phyloP scores from a whole-genome alignment of 2,888 invertebrate species.

The Calliphora vomitoria region DNA sequence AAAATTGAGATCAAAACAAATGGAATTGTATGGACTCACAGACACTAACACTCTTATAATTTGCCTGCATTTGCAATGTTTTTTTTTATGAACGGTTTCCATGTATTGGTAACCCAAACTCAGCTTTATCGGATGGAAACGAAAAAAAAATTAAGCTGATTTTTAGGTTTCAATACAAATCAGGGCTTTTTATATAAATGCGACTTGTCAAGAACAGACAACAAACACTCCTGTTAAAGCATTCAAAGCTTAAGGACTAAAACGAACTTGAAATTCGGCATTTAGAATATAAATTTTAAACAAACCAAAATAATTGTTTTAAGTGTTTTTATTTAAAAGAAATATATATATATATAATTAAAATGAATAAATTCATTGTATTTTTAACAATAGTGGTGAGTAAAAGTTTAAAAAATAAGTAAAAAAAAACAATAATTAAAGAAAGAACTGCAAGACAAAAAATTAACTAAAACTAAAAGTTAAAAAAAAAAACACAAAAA shows the following conservation, averaged over 20 bases:
- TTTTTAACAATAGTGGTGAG: conserved; percentile 80
- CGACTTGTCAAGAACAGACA: conserved; percentile 72
- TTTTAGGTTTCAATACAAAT: conserved; percentile 62
- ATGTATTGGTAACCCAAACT: conserved; percentile 17
- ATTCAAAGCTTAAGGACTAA: conserved; percentile 81
- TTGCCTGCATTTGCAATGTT: conserved; percentile 14
- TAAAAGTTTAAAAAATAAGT: conserved; percentile 72
- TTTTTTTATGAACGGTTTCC: background rate
- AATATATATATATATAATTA: conserved; percentile 61
- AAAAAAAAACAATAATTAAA: conserved; percentile 24
- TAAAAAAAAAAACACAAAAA: background rate
- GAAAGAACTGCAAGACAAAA: conserved; percentile 2
- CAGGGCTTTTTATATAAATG: conserved; percentile 75
- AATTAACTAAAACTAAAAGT: background rate
- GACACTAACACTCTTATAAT: background rate
- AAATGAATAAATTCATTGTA: conserved; percentile 79
- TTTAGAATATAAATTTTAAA: conserved; percentile 21
- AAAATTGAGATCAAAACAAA: conserved; percentile 24
- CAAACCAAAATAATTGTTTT: conserved; percentile 34
- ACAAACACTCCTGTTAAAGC: conserved; percentile 83
- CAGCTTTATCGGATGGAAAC: conserved; percentile 14
- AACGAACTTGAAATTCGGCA: conserved; percentile 36
- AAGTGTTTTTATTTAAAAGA: conserved; percentile 51
- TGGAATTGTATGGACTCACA: background rate
- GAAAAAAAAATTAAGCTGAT: conserved; percentile 28